Evolutionary conservation across 2,888 invertebrate genomes (phyloP).

Genomic region (Caenorhabditis sp.): DNA sequence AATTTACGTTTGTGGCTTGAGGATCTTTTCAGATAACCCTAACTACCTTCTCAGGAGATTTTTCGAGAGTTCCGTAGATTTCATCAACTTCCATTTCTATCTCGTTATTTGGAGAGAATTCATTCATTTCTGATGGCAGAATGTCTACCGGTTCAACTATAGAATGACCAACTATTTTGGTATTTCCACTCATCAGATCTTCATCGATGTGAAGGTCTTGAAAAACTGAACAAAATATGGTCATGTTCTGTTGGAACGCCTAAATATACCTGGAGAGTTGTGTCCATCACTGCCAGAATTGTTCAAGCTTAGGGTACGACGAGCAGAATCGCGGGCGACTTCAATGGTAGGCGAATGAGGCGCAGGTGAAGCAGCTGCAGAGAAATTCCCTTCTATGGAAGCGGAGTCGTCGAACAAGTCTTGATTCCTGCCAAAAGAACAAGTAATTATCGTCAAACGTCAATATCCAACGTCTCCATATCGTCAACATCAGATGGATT

Average conservation of each 20-base stretch:
- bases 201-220: neutral
- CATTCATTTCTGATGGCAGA: neutral
- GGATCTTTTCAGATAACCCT: too few relatives aligned
- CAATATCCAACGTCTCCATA: neutral
- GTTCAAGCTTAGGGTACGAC: neutral
- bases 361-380: too few relatives aligned
- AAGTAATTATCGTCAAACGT: neutral
- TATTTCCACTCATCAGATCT: neutral
- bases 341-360: neutral
- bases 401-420: neutral
- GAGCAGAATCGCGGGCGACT: neutral
- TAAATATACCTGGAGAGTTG: neutral
- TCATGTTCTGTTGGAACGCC: neutral
- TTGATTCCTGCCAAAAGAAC: neutral
- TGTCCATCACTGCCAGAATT: neutral
- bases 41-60: constrained; percentile 7
- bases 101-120: neutral
- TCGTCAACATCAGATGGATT: neutral
- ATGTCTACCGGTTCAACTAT: neutral
- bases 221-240: neutral
- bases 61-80: neutral
- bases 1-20: neutral
- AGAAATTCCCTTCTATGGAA: too few relatives aligned
- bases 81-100: neutral
- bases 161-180: too few relatives aligned